Conservation (phyloP, 2,113 vertebrate genomes). For the Camelus dromedarius region DNA sequence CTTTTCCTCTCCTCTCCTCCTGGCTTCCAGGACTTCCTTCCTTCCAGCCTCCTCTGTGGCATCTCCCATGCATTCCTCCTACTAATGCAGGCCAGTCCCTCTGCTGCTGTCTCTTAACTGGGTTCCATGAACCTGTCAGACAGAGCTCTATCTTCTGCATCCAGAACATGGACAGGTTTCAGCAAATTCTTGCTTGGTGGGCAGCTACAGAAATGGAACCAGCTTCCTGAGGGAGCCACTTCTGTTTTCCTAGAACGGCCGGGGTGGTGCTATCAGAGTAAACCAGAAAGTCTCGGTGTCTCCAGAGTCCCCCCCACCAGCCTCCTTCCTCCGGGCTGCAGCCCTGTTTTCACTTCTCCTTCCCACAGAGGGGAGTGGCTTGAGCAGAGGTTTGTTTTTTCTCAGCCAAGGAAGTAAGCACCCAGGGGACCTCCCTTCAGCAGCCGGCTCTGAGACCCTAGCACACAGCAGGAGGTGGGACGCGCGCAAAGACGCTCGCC, state of each 20-base stretch:
- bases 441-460: background rate
- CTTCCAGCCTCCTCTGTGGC: background rate
- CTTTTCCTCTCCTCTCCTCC: background rate
- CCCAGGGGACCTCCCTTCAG: background rate
- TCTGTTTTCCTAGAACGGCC: background rate
- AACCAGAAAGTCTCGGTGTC: background rate
- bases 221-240: background rate
- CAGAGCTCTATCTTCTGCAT: background rate
- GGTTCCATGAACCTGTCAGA: background rate
- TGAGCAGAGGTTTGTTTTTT: background rate
- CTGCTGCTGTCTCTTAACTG: background rate
- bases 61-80: rapidly evolving
- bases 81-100: background rate
- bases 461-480: background rate
- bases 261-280: background rate
- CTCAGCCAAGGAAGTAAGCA: constrained; percentile 25
- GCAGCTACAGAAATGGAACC: background rate
- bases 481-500: rapidly evolving
- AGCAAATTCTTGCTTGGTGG: background rate
- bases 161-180: background rate
- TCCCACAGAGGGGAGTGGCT: background rate
- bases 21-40: background rate
- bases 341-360: constrained; percentile 21
- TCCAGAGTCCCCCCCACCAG: background rate
- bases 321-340: background rate